Conservation (phyloP, 2,888 invertebrate species). For the Spilosoma lubricipeda region DNA sequence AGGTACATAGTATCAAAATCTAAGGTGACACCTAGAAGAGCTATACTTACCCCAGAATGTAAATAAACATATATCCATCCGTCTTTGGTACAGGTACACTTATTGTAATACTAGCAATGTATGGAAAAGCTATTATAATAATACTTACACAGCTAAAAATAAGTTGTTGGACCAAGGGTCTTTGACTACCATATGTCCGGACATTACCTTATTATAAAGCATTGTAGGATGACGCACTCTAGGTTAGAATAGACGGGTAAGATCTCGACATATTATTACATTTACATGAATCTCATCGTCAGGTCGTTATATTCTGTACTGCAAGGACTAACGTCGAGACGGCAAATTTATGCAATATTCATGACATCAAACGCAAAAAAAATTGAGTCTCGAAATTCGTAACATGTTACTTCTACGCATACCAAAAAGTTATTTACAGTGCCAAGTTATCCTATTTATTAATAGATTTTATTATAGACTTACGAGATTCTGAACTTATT, state of each 20-base stretch:
- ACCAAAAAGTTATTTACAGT: too few relatives aligned
- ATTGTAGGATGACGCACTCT: slow-evolving; percentile 21
- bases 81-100: neutral
- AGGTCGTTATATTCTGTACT: neutral
- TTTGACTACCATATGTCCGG: slow-evolving; percentile 15
- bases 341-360: neutral
- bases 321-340: neutral
- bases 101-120: neutral
- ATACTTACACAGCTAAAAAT: neutral
- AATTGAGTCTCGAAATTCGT: neutral
- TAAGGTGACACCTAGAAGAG: too few relatives aligned
- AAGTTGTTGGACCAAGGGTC: slow-evolving; percentile 20
- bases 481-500: too few relatives aligned
- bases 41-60: too few relatives aligned
- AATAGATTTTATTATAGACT: too few relatives aligned
- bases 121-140: neutral
- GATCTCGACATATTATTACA: slow-evolving; percentile 18
- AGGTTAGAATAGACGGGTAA: neutral
- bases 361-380: neutral
- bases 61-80: neutral
- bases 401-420: too few relatives aligned
- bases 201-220: slow-evolving; percentile 2
- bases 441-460: too few relatives aligned
- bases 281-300: slow-evolving; percentile 27
- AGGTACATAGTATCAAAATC: too few relatives aligned